Base-by-base conservation (phyloP, 2,797 vertebrate genomes). In the Brachymystax lenok region DNA sequence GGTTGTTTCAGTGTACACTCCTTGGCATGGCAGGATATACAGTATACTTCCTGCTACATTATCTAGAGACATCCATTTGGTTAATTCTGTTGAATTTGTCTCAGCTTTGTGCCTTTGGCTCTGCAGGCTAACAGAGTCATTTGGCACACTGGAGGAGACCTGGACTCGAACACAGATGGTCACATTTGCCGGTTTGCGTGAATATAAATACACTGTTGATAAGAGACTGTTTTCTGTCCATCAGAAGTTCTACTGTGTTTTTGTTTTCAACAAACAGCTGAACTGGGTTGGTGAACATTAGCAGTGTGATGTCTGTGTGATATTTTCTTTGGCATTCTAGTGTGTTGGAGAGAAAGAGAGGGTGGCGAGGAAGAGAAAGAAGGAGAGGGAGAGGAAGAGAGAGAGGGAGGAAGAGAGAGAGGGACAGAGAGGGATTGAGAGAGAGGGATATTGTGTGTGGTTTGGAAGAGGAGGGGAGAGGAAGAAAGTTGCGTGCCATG, bases 401-500 rank as follows among this genome's bases (percentile, higher is more conserved):
- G 33, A 33, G 33, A 1, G 4, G 5, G 33, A 28, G 27, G 27
- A 1, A 28, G 30, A 33, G 4, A 1, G 4, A 33, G 30, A 33
- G 30, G 0, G 28, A 28, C 2, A 28, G 28, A 1, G 28, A 28
- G 28, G 3, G 28, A 3, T 19, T 50, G 28, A 28, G 28, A 28
- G 28, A 28, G 28, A 28, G 28, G 2, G 28, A 28, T 1, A 40
- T 0, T 2, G 35, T n/a, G 81, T 51, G 80, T 78, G 81, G 76
- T 77, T 76, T 84, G 79, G 72, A 77, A 85, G 81, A 80, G 72
- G 78, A 85, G 81, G 79, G 72, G 77, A 83, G 82, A 78, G 28
- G 69, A 77, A 79, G 84, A 79, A 72, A 7, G 72, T 83, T 64
- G 83, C 86, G 79, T 88, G 88, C 87, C 89, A 86, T 92, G 91